Percentiles rank a stretch among this genome's conserved stretches.
Conservation (phyloP, 2,888 invertebrate genomes). For the Morpho helenor region DNA sequence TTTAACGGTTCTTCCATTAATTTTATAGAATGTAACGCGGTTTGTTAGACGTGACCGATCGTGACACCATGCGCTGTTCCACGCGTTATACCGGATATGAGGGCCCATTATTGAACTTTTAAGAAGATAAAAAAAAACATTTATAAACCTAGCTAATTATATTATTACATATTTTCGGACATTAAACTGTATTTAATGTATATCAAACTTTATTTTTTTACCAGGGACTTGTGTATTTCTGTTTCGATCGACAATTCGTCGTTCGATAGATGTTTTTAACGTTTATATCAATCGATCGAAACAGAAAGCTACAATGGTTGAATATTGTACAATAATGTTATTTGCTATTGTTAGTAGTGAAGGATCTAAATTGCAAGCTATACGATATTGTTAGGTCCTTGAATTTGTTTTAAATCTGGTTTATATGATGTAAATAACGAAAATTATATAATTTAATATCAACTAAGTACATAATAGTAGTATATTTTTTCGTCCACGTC, state of each 20-base stretch:
- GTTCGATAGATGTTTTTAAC: conserved; percentile 5
- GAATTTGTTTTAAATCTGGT: conserved; percentile 41
- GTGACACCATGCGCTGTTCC: conserved; percentile 26
- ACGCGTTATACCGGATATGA: conserved; percentile 44
- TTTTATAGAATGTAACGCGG: conserved; percentile 41
- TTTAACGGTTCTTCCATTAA: conserved; percentile 64
- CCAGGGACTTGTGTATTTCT: conserved; percentile 41
- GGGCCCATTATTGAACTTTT: conserved; percentile 43
- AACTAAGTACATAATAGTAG: conserved; percentile 62
- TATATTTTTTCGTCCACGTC: conserved; percentile 71
- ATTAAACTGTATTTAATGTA: conserved; percentile 39
- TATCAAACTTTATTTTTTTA: conserved; percentile 36
- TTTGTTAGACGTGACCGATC: conserved; percentile 32
- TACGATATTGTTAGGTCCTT: conserved; percentile 31
- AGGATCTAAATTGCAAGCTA: conserved; percentile 28
- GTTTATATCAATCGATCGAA: conserved; percentile 8
- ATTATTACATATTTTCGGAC: conserved; percentile 46
- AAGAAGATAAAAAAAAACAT: conserved; percentile 28
- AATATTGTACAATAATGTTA: conserved; percentile 29
- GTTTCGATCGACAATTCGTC: conserved; percentile 18
- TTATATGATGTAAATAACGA: conserved; percentile 61
- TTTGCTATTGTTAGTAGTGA: conserved; percentile 32
- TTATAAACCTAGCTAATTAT: conserved; percentile 35
- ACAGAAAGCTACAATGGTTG: conserved; percentile 17
- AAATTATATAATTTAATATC: conserved; percentile 50